phyloP scores from a whole-genome alignment of 2,113 vertebrate species.

The Dryoscopus gambensis region DNA sequence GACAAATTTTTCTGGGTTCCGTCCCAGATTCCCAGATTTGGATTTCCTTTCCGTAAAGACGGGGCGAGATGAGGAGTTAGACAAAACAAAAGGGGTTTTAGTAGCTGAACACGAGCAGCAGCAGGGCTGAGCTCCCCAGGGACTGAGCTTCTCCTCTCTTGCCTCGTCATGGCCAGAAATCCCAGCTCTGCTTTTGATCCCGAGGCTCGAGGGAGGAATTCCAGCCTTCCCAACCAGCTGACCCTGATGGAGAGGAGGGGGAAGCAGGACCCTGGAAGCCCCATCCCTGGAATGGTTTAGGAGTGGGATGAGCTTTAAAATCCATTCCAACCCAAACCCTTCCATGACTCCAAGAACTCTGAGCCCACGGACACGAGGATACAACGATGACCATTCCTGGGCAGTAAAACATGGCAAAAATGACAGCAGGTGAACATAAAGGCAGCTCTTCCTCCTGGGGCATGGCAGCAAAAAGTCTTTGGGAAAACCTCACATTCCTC shows the following conservation, averaged over 20 bases:
- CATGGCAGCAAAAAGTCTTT: neutral
- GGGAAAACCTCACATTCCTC: neutral
- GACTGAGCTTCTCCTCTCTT: neutral
- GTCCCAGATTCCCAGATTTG: neutral
- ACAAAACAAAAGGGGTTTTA: conserved; percentile 38
- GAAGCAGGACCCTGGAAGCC: neutral
- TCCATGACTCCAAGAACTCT: neutral
- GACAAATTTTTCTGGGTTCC: conserved; percentile 27
- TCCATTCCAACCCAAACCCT: neutral
- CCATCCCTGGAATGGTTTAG: neutral
- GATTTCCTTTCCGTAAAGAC: neutral
- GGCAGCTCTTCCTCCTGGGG: neutral
- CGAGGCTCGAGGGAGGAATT: neutral
- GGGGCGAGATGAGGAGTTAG: neutral
- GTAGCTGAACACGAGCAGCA: neutral
- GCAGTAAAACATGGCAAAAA: neutral
- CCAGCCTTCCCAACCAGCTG: neutral
- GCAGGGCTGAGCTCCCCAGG: neutral
- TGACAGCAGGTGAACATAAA: neutral
- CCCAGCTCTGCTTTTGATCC: neutral
- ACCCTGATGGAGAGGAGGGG: neutral
- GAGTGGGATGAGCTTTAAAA: neutral
- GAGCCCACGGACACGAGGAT: neutral
- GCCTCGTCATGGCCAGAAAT: neutral
- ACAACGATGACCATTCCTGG: neutral